Conservation (phyloP, 1,140 invertebrate species). For the Diuraphis noxia region DNA sequence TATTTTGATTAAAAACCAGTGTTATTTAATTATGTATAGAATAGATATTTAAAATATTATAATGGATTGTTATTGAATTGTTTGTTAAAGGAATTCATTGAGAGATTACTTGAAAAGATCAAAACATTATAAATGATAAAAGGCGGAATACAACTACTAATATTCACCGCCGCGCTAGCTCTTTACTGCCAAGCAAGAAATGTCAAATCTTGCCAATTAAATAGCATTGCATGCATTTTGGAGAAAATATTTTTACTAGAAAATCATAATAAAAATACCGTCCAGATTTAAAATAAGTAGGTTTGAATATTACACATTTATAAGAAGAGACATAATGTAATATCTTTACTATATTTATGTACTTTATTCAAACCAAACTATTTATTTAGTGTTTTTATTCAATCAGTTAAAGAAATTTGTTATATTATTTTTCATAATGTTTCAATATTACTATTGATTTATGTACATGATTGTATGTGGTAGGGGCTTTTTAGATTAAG, state of each 20-base stretch:
- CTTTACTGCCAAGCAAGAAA: slow-evolving; percentile 42
- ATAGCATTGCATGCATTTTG: slow-evolving; percentile 7
- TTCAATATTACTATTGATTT: not conserved
- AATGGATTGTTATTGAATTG: not conserved
- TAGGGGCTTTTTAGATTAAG: not conserved
- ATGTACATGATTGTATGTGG: not conserved
- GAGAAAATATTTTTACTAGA: slow-evolving; percentile 2
- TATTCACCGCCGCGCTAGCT: not conserved
- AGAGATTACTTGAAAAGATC: slow-evolving; percentile 40
- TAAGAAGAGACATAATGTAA: not conserved
- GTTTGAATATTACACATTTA: not conserved
- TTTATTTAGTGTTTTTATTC: not conserved
- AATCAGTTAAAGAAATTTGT: not conserved
- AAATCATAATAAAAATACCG: slow-evolving; percentile 25
- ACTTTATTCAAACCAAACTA: not conserved
- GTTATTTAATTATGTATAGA: not conserved
- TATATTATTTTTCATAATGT: not conserved
- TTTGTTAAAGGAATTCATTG: slow-evolving; percentile 46
- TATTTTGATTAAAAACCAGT: not conserved
- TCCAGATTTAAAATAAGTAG: slow-evolving; percentile 11
- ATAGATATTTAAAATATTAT: not conserved
- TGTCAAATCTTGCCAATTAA: slow-evolving; percentile 20
- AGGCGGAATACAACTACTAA: not conserved
- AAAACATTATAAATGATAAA: slow-evolving; percentile 27
- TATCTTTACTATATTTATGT: not conserved